Conservation (phyloP, 2,113 vertebrate species). For the Tachysurus vachellii region DNA sequence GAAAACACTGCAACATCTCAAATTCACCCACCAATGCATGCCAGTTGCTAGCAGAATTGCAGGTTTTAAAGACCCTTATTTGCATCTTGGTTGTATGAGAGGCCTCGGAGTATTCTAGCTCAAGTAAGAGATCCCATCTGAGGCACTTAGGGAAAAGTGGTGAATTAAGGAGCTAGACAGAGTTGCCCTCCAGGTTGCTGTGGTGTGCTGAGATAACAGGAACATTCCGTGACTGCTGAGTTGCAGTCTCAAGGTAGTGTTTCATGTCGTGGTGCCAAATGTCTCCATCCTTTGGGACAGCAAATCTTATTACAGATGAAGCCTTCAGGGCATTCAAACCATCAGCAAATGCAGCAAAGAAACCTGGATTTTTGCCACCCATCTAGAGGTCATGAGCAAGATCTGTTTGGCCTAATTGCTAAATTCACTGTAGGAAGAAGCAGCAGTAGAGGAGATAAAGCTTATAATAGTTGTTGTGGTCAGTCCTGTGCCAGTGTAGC, state of each 20-base stretch:
- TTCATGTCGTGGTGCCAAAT: neutral
- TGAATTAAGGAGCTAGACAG: neutral
- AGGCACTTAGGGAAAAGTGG: neutral
- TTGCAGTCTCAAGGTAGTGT: neutral
- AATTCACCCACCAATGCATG: neutral
- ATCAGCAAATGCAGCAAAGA: neutral
- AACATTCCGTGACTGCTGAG: neutral
- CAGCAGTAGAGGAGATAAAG: neutral
- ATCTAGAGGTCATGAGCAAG: neutral
- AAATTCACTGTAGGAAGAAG: neutral
- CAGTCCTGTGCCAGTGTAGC: neutral
- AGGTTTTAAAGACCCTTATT: neutral
- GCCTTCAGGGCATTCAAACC: neutral
- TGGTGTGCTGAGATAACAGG: neutral
- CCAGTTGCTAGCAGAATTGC: neutral
- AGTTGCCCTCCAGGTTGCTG: neutral
- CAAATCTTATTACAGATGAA: slow-evolving; percentile 1
- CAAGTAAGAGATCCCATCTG: neutral
- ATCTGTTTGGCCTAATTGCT: neutral
- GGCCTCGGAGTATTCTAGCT: too few species aligned
- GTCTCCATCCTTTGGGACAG: neutral
- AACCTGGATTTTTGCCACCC: neutral
- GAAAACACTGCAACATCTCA: neutral
- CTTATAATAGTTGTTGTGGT: neutral
- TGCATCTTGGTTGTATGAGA: neutral